Percentiles rank a stretch among this genome's conserved stretches.
Evolutionary conservation across 2,888 invertebrate species (phyloP).

Genomic region (Agriopis marginaria): DNA sequence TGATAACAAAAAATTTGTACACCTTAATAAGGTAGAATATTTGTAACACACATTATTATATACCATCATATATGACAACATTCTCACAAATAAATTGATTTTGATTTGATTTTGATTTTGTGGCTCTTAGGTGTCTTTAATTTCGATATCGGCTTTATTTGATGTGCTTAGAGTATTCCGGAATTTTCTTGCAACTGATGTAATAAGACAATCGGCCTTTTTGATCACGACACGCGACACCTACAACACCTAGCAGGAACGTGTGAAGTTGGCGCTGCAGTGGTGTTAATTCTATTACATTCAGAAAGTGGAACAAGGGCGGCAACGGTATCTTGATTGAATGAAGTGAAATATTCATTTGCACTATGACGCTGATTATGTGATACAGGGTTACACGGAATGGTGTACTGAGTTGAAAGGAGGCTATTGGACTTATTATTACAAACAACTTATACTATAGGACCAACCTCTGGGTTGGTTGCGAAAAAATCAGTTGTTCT

Average conservation of each 20-base stretch:
- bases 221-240: conserved; percentile 28
- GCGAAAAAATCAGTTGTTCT: too few relatives aligned
- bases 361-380: conserved; percentile 2
- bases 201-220: conserved; percentile 24
- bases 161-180: not conserved
- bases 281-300: conserved; percentile 41
- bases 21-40: too few relatives aligned
- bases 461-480: too few relatives aligned
- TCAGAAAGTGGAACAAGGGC: conserved; percentile 47
- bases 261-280: conserved; percentile 29
- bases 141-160: not conserved
- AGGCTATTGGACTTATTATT: too few relatives aligned
- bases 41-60: too few relatives aligned
- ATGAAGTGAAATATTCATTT: conserved; percentile 20
- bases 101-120: too few relatives aligned
- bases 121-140: too few relatives aligned
- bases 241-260: conserved; percentile 25
- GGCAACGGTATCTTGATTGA: conserved; percentile 36
- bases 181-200: conserved; percentile 3
- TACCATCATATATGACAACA: too few relatives aligned
- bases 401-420: too few relatives aligned
- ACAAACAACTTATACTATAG: too few relatives aligned
- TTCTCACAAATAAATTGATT: too few relatives aligned
- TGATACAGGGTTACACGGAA: not conserved
- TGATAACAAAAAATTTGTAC: too few relatives aligned